These are phyloP conservation scores for Pangasius djambal DNA, from an alignment of 2,797 vertebrate genomes.

Conservation along the genomic window DNA sequence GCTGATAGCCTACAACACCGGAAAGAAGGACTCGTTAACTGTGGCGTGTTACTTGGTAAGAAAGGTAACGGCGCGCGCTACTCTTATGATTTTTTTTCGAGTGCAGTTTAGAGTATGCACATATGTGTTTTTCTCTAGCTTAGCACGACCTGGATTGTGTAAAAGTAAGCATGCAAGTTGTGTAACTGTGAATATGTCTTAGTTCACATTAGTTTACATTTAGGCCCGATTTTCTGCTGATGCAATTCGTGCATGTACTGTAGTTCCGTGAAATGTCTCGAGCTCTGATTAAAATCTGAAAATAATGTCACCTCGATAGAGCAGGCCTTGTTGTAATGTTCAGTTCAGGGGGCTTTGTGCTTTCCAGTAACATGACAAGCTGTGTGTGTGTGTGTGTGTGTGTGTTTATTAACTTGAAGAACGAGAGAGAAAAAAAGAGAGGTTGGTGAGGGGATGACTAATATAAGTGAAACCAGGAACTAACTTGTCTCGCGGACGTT, in stretches of 20 bases:
- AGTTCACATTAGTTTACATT: neutral
- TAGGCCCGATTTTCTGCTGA: neutral
- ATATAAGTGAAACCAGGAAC: neutral
- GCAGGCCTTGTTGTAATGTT: neutral
- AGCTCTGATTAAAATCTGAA: neutral
- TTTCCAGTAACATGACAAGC: neutral
- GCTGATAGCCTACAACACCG: neutral
- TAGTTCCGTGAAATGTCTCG: neutral
- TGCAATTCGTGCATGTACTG: neutral
- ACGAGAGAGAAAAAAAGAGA: neutral
- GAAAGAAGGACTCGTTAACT: neutral
- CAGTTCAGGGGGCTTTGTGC: neutral
- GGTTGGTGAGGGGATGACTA: neutral
- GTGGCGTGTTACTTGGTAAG: neutral
- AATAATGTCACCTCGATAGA: neutral
- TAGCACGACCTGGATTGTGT: neutral
- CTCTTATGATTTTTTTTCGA: neutral
- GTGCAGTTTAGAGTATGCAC: neutral
- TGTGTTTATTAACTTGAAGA: neutral
- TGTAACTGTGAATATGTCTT: neutral
- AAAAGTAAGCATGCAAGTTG: neutral
- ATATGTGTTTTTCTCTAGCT: neutral
- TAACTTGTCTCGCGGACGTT: neutral
- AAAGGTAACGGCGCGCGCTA: conserved; percentile 5
- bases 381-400: neutral